Evolutionary conservation across 2,113 vertebrate genomes (phyloP), one percentile per base, ranked within the genome.

Genomic region (Hippocampus abdominalis): DNA sequence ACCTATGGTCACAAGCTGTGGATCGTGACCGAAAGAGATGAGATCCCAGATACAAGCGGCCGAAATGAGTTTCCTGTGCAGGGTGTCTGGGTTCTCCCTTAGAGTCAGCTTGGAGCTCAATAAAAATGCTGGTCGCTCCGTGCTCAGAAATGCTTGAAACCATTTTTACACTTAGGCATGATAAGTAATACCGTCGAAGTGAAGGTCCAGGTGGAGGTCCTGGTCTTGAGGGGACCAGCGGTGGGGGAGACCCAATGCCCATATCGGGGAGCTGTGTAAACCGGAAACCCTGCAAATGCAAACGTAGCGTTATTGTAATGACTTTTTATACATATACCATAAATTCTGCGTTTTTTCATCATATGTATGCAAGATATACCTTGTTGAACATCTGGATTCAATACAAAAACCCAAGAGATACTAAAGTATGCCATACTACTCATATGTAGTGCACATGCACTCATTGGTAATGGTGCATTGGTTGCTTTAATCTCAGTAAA

Each of bases 211-310:
- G 94, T 56, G 95, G 94, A 1, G 94, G 94, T 82, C 94, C 96
- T 0, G 94, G 94, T 85, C 96, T 91, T 4, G 97, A 96, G 85
- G 96, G 95, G 29, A 99, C 94, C 16, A 97, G 94, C 0, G 97
- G 96, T 1, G 97, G 96, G 0, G 96, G 96, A 72, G 95, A 94
- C 12, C 96, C 96, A 86, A 98, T 93, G 78, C 96, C 94, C 95
- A 99, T 98, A 72, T 99, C 97, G 71, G 97, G 96, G 82, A 99
- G 96, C 89, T 98, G 97, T 56, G 96, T 98, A 88, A 98, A 99
- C 76, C 96, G 94, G 80, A 98, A 99, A 74, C 96, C 96, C 97
- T 99, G 88, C 60, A 73, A 59, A 66, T 71, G 53, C 11, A 65
- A 82, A 77, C 29, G 61, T 9, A 6, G 4, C 15, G 53, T 40